Evolutionary conservation across 92 coral and sea anemone species (phyloP), one percentile per base, ranked within the genome.

Genomic region (Palythoa heliodiscus): DNA sequence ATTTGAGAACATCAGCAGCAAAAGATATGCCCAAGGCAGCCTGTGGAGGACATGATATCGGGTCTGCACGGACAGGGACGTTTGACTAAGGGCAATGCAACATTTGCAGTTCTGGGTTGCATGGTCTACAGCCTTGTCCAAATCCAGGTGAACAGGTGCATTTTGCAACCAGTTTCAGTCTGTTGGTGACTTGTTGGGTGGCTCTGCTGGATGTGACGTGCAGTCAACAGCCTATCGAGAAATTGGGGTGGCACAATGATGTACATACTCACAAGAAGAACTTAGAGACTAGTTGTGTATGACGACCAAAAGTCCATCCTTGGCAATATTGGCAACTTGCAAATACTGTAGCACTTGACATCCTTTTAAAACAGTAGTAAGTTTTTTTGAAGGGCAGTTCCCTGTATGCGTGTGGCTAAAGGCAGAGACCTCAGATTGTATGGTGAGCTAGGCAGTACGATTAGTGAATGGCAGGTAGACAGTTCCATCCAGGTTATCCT

Each of bases 391-490:
- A 29, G 35, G 35, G 35, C 1, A 1, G 35, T 29, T 29, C 35
- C 35, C 35, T 29, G 35, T 29, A 15, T 16, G 76, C 35, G 86
- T 82, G 55, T 61, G 64, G 24, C 86, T 63, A 39, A 67, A 57
- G 60, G n/a, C 86, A 29, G 86, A 52, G 38, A 19, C 67, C 73
- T 67, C 72, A 54, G 73, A 66, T 48, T 82, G 86, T 60, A 82
- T 67, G 63, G 86, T 29, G 48, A 40, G 63, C 73, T 75, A 64
- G 24, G 86, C 40, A 5, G 76, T 52, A 17, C 60, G 90, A 25
- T 88, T 76, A 13, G 90, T 87, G 72, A 79, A 88, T 15, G 88
- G 91, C 14, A 89, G 78, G n/a, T 40, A 77, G 55, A 13, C 84
- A 11, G 47, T 52, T 37, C 92, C 92, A n/a, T 54, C 29, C 2